Conservation (phyloP, 2,113 vertebrate species). For the Orcinus orca region DNA sequence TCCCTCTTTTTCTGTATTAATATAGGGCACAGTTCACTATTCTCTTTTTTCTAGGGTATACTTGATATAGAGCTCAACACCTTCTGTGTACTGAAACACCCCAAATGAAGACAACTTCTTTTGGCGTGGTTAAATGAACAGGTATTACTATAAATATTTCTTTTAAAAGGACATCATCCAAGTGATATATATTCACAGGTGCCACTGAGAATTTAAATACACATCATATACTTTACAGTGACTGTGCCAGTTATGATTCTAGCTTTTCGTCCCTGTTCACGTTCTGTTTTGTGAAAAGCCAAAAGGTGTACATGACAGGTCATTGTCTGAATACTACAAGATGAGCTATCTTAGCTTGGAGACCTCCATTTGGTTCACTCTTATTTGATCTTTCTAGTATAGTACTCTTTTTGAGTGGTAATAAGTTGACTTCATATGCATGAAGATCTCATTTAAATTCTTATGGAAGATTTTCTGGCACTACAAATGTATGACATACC, state of each 20-base stretch:
- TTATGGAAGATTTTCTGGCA: conserved; percentile 56
- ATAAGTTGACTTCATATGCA: conserved; percentile 50
- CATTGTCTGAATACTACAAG: conserved; percentile 57
- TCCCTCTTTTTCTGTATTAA: background rate
- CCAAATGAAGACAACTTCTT: background rate
- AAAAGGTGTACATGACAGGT: background rate
- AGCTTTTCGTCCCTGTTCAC: conserved; percentile 35
- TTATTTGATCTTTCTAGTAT: conserved; percentile 57
- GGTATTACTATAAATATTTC: background rate
- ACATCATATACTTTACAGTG: background rate
- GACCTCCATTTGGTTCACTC: conserved; percentile 62
- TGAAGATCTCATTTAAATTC: conserved; percentile 56
- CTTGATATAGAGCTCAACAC: background rate
- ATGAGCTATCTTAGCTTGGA: conserved; percentile 48
- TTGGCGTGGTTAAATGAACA: background rate
- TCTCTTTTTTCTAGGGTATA: background rate
- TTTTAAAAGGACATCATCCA: background rate
- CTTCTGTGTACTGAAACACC: background rate
- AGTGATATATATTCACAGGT: background rate
- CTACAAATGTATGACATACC: background rate
- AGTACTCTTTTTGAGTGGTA: conserved; percentile 56
- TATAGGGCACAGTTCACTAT: background rate
- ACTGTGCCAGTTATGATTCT: conserved; percentile 1
- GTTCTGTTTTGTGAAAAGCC: conserved; percentile 30
- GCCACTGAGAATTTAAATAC: background rate